Percentiles rank a stretch among this genome's conserved stretches.
phyloP scores from a whole-genome alignment of 2,797 vertebrate species.

The Sebastes elongatus region DNA sequence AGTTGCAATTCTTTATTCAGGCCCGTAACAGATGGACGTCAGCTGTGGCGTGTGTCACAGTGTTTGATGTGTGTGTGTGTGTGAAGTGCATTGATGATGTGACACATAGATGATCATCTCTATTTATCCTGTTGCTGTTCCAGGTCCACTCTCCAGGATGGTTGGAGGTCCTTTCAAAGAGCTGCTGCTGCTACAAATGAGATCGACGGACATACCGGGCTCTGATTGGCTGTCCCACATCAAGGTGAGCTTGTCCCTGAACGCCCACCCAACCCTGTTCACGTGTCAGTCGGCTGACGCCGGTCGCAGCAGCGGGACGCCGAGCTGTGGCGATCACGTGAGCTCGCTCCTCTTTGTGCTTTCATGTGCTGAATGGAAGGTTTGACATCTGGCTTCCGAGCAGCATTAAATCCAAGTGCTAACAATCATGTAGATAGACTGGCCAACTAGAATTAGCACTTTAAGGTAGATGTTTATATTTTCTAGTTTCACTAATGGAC shows the following conservation, averaged over 20 bases:
- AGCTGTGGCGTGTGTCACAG: background rate
- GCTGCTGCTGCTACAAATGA: slow-evolving; percentile 13
- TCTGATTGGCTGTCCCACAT: slow-evolving; percentile 47
- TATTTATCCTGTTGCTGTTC: background rate
- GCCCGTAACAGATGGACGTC: background rate
- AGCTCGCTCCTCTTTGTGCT: background rate
- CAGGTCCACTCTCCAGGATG: background rate
- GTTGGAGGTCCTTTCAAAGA: slow-evolving; percentile 20
- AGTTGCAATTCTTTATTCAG: slow-evolving; percentile 11
- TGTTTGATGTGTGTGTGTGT: slow-evolving; percentile 2
- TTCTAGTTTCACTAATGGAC: background rate
- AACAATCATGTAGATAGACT: background rate
- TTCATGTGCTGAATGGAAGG: background rate
- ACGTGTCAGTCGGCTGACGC: slow-evolving; percentile 3
- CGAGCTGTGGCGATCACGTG: background rate
- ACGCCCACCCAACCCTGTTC: background rate
- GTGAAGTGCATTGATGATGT: slow-evolving; percentile 1
- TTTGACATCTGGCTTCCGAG: background rate
- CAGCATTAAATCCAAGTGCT: background rate
- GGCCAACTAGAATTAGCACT: background rate
- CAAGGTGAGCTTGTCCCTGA: slow-evolving; percentile 57
- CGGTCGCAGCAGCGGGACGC: background rate
- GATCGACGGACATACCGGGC: background rate
- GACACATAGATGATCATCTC: slow-evolving; percentile 9
- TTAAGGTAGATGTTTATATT: background rate